These are phyloP conservation scores for Australoheros facetus DNA, from an alignment of 2,797 vertebrate genomes.

Conservation along the genomic window DNA sequence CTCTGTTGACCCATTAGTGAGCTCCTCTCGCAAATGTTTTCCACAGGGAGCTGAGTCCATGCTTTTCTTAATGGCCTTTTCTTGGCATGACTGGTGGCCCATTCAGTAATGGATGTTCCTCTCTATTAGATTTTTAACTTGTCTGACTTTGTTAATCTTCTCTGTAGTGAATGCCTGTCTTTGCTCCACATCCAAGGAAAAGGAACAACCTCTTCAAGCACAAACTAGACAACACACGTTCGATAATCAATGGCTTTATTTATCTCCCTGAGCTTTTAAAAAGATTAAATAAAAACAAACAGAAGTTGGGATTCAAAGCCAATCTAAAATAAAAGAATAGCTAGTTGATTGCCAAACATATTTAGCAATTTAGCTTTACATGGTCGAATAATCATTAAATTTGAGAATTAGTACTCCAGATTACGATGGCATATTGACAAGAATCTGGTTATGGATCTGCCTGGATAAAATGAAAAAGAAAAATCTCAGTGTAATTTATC, in stretches of 20 bases:
- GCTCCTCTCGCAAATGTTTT: slow-evolving; percentile 64
- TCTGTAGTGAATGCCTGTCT: slow-evolving; percentile 17
- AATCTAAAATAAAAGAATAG: slow-evolving; percentile 7
- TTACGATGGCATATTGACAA: background rate
- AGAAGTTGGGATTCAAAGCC: background rate
- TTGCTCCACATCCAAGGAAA: slow-evolving; percentile 21
- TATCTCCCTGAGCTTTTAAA: slow-evolving; percentile 20
- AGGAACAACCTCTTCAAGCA: slow-evolving; percentile 15
- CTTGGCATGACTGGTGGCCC: slow-evolving; percentile 64
- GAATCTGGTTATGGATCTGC: background rate
- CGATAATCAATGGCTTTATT: slow-evolving; percentile 39
- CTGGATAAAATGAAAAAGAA: background rate
- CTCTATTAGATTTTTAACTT: slow-evolving; percentile 66
- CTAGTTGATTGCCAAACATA: background rate
- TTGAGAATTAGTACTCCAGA: background rate
- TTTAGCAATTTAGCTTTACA: background rate
- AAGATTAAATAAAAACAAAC: slow-evolving; percentile 29
- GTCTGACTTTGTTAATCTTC: slow-evolving; percentile 61
- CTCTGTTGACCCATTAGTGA: slow-evolving; percentile 74
- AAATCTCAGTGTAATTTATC: background rate
- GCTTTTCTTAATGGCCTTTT: slow-evolving; percentile 73
- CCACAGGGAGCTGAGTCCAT: slow-evolving; percentile 68
- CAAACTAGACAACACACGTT: slow-evolving; percentile 23
- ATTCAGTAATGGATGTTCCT: slow-evolving; percentile 72
- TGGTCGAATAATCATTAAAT: background rate